phyloP scores from a whole-genome alignment of 2,888 invertebrate species.

The Drosophila fulvimacula region DNA sequence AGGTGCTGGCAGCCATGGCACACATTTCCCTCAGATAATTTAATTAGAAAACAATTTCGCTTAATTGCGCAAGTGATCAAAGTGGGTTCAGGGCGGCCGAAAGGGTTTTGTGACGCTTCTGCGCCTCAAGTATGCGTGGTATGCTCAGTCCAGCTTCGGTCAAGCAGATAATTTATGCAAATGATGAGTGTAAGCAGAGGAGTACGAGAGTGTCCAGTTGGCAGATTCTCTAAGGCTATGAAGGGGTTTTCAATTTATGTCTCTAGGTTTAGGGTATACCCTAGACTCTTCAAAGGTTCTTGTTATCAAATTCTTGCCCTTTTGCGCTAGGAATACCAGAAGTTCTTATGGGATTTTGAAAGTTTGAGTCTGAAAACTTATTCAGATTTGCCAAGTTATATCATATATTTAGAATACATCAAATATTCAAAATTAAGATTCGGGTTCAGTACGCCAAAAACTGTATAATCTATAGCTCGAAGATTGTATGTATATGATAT shows the following conservation, averaged over 20 bases:
- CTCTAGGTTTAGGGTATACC: too few relatives aligned
- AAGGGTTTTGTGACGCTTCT: conserved; percentile 39
- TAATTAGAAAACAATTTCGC: conserved; percentile 71
- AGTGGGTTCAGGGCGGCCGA: conserved; percentile 9
- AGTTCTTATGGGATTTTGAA: background rate
- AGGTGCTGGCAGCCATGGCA: conserved; percentile 65
- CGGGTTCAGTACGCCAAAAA: too few relatives aligned
- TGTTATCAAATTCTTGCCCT: too few relatives aligned
- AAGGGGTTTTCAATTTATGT: too few relatives aligned
- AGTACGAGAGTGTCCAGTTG: background rate
- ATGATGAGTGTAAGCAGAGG: conserved; percentile 11
- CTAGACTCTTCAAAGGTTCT: too few relatives aligned
- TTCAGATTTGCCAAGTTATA: background rate
- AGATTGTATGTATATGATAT: too few relatives aligned
- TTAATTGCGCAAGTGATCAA: conserved; percentile 60
- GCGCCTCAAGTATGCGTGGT: conserved; percentile 15
- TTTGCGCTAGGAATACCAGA: too few relatives aligned
- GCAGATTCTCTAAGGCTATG: background rate
- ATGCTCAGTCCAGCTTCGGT: conserved; percentile 18
- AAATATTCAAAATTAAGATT: too few relatives aligned
- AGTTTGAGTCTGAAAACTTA: background rate
- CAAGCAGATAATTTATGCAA: conserved; percentile 56
- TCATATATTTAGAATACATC: background rate
- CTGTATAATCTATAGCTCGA: too few relatives aligned
- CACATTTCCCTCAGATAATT: conserved; percentile 52